Conservation (phyloP, 2,113 vertebrate genomes). For the Oxygymnocypris stewartii region DNA sequence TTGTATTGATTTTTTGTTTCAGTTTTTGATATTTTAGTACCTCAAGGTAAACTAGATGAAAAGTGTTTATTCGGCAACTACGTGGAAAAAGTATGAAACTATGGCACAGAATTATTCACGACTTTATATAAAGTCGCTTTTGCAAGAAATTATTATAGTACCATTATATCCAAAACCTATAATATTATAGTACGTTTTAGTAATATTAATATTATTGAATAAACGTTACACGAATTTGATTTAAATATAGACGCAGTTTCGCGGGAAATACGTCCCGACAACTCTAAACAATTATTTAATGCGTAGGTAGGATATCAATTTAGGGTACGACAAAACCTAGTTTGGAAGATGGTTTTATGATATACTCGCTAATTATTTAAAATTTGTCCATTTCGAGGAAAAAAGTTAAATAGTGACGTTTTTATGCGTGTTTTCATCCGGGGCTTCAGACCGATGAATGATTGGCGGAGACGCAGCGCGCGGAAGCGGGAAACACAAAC, state of each 20-base stretch:
- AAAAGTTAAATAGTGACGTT: background rate
- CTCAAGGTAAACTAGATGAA: no score
- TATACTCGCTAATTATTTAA: background rate
- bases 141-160: no score
- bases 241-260: background rate
- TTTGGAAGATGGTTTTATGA: background rate
- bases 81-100: no score
- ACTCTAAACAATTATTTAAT: background rate
- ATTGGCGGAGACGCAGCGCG: background rate
- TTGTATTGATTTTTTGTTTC: no score
- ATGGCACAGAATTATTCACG: no score
- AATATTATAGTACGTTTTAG: no score
- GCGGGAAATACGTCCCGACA: background rate
- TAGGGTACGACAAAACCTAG: background rate
- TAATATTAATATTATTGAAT: no score
- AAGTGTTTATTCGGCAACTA: no score
- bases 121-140: no score
- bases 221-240: no score
- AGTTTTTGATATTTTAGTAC: no score
- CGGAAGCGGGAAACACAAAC: background rate
- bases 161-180: no score
- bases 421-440: background rate
- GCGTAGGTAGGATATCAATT: background rate
- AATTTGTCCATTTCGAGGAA: background rate
- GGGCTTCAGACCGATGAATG: background rate